Evolutionary conservation across 1,140 invertebrate genomes (phyloP).

Genomic region (Tribolium castaneum): DNA sequence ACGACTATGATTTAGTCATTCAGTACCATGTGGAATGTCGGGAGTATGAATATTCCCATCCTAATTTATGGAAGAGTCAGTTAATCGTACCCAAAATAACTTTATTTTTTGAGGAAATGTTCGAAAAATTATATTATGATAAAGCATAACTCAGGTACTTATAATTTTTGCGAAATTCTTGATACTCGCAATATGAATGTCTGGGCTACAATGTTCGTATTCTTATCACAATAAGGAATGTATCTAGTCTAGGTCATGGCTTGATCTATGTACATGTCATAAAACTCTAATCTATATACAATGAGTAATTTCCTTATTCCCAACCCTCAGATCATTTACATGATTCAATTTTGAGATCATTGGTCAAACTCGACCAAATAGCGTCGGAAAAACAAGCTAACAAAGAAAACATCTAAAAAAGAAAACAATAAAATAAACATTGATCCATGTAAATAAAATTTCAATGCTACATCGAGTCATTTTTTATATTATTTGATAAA

Average conservation of each 20-base stretch:
- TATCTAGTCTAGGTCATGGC: slow-evolving; percentile 58
- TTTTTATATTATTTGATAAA: slow-evolving; percentile 45
- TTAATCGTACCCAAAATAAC: slow-evolving; percentile 53
- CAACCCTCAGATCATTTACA: slow-evolving; percentile 56
- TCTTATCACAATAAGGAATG: slow-evolving; percentile 57
- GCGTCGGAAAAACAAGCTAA: slow-evolving; percentile 27
- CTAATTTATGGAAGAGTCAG: slow-evolving; percentile 39
- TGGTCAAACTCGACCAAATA: slow-evolving; percentile 50
- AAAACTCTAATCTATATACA: slow-evolving; percentile 57
- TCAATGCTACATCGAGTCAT: slow-evolving; percentile 35
- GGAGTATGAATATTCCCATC: slow-evolving; percentile 38
- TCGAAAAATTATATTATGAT: slow-evolving; percentile 49
- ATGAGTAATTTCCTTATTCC: slow-evolving; percentile 53
- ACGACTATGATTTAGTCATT: slow-evolving; percentile 54
- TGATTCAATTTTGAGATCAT: slow-evolving; percentile 61
- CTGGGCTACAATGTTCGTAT: slow-evolving; percentile 39
- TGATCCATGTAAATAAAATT: slow-evolving; percentile 44
- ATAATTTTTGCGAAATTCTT: slow-evolving; percentile 44
- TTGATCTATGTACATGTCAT: slow-evolving; percentile 56
- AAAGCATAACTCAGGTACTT: slow-evolving; percentile 56
- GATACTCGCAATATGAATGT: slow-evolving; percentile 41
- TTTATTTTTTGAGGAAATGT: slow-evolving; percentile 40
- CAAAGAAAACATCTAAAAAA: slow-evolving; percentile 45
- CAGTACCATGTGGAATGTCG: slow-evolving; percentile 54
- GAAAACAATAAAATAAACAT: slow-evolving; percentile 42